phyloP scores from a whole-genome alignment of 2,113 vertebrate species.

The Danionella cerebrum region DNA sequence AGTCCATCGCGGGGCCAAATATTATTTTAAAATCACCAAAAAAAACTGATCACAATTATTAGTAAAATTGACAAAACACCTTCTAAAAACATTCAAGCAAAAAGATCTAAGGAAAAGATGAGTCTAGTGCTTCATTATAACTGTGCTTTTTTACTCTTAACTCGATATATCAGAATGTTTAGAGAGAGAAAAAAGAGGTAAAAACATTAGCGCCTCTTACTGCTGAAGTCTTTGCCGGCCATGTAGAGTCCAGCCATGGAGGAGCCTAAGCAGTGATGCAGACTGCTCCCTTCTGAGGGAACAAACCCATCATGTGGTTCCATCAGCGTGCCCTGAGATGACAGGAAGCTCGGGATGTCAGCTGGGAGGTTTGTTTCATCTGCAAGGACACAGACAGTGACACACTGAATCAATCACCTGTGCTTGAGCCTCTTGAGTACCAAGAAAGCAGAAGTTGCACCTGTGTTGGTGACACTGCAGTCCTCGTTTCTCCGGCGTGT shows the following conservation, averaged over 20 bases:
- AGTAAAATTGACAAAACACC: too few species aligned
- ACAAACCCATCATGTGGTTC: conserved; percentile 87
- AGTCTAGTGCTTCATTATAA: too few species aligned
- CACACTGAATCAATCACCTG: not conserved
- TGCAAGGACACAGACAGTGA: conserved; percentile 43
- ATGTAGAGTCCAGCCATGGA: conserved; percentile 80
- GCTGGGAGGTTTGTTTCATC: conserved; percentile 94
- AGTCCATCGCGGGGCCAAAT: too few species aligned
- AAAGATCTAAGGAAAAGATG: too few species aligned
- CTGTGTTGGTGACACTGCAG: conserved; percentile 95
- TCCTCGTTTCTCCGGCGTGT: conserved; percentile 86
- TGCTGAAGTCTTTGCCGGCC: conserved; percentile 76
- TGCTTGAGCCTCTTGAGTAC: not conserved
- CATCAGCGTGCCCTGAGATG: conserved; percentile 89
- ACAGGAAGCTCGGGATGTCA: conserved; percentile 93
- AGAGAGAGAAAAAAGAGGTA: not conserved
- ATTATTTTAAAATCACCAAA: too few species aligned
- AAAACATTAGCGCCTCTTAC: conserved; percentile 63
- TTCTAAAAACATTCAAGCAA: too few species aligned
- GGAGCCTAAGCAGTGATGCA: conserved; percentile 79
- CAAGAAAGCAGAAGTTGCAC: conserved; percentile 53
- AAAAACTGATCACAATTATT: too few species aligned
- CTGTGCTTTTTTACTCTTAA: too few species aligned
- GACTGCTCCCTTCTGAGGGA: conserved; percentile 84
- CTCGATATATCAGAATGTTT: too few species aligned